phyloP scores from a whole-genome alignment of 2,888 invertebrate genomes.

The Hyles lineata region DNA sequence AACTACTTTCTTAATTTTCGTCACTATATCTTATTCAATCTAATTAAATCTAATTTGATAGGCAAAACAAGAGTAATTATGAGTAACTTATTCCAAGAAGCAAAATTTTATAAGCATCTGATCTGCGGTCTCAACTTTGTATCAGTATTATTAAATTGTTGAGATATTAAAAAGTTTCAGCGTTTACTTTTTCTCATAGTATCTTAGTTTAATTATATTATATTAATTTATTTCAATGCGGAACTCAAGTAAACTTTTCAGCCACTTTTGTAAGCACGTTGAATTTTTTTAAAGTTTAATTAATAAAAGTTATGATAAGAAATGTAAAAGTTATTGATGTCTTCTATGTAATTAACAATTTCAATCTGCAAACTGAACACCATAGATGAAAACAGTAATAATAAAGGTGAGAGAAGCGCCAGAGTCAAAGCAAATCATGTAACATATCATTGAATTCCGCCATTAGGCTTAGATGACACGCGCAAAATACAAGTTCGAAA shows the following conservation, averaged over 20 bases:
- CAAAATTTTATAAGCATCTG: neutral
- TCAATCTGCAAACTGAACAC: no score
- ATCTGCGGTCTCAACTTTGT: conserved; percentile 4
- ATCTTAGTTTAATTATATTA: no score
- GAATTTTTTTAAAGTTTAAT: no score
- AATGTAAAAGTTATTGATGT: no score
- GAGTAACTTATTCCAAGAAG: neutral
- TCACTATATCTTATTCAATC: no score
- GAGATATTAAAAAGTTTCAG: neutral
- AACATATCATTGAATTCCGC: neutral
- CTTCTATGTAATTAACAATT: no score
- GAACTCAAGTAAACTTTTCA: no score
- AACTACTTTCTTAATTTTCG: no score
- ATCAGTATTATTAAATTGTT: neutral
- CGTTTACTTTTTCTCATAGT: neutral
- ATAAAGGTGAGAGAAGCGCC: neutral
- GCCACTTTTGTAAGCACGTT: no score
- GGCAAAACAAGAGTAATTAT: neutral
- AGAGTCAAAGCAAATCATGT: neutral
- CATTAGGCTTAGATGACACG: neutral
- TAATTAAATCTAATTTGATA: no score
- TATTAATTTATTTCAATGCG: no score
- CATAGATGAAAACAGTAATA: neutral
- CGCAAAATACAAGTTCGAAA: neutral
- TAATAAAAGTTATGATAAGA: no score